Evolutionary conservation across 2,888 invertebrate species (phyloP).

Genomic region (Drosophila anceps): DNA sequence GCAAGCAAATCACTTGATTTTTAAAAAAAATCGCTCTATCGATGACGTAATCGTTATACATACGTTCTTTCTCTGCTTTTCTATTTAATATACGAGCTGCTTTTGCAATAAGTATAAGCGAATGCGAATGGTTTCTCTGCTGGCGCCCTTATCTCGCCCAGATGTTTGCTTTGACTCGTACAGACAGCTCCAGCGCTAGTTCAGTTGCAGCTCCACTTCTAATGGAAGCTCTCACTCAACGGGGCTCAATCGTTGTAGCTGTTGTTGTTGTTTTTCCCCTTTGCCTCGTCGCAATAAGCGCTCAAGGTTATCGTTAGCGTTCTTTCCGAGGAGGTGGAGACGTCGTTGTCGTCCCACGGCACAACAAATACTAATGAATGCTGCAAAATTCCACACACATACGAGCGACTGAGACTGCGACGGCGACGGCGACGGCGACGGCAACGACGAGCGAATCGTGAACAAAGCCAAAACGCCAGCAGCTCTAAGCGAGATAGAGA

Average conservation of each 20-base stretch:
- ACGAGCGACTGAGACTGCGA: conserved; percentile 20
- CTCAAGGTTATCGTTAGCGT: conserved; percentile 65
- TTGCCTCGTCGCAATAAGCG: conserved; percentile 37
- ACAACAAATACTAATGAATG: conserved; percentile 63
- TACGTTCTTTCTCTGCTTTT: conserved; percentile 39
- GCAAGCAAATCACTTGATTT: conserved; percentile 62
- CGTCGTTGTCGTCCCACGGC: conserved; percentile 68
- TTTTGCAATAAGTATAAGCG: conserved; percentile 56
- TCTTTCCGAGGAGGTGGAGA: conserved; percentile 45
- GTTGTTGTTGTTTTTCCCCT: conserved; percentile 21
- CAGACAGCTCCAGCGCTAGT: conserved; percentile 35
- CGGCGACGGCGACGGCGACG: neutral
- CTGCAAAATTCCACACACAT: conserved; percentile 70
- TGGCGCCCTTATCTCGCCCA: conserved; percentile 72
- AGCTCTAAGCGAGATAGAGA: conserved; percentile 61
- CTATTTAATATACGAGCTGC: conserved; percentile 42
- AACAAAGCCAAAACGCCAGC: conserved; percentile 55
- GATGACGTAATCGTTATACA: conserved; percentile 78
- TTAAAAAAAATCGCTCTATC: conserved; percentile 45
- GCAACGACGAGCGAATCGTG: conserved; percentile 46
- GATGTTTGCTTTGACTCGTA: conserved; percentile 66
- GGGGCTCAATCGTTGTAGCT: conserved; percentile 24
- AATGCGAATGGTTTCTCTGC: conserved; percentile 13
- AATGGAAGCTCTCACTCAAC: conserved; percentile 33
- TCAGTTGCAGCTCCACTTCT: conserved; percentile 45